Conservation (phyloP, 64 coral and sea anemone genomes). For the Orbicella faveolata region DNA sequence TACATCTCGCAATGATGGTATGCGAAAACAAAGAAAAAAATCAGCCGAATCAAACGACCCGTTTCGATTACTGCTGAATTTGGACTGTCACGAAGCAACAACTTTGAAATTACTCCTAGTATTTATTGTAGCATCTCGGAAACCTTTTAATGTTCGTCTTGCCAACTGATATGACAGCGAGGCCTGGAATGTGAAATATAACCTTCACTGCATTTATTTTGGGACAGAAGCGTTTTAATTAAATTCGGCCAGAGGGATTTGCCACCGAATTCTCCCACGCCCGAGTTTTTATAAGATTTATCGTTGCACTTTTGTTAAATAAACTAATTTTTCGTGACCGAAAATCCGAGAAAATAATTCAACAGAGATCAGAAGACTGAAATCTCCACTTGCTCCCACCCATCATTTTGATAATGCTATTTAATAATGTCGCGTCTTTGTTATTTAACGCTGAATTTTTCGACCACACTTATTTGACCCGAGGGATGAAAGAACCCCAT, state of each 20-base stretch:
- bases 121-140: background rate
- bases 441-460: background rate
- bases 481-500: background rate
- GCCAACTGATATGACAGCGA: background rate
- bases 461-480: background rate
- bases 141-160: background rate
- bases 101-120: background rate
- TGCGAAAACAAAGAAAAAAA: too few species aligned
- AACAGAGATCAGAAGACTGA: too few species aligned
- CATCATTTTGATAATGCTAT: background rate
- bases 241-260: background rate
- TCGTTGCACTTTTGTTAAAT: too few species aligned
- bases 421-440: background rate
- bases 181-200: background rate
- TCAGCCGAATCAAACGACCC: too few species aligned
- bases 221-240: background rate
- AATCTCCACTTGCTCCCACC: background rate
- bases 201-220: background rate
- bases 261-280: too few species aligned
- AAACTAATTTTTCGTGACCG: too few species aligned
- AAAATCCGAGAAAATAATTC: too few species aligned
- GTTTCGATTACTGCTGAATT: background rate
- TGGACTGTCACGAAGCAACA: background rate
- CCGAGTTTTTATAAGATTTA: too few species aligned
- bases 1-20: too few species aligned